Percentiles rank a stretch among this genome's conserved stretches.
phyloP scores from a whole-genome alignment of 2,888 invertebrate genomes.

The Spatulosminthurus flaviceps region DNA sequence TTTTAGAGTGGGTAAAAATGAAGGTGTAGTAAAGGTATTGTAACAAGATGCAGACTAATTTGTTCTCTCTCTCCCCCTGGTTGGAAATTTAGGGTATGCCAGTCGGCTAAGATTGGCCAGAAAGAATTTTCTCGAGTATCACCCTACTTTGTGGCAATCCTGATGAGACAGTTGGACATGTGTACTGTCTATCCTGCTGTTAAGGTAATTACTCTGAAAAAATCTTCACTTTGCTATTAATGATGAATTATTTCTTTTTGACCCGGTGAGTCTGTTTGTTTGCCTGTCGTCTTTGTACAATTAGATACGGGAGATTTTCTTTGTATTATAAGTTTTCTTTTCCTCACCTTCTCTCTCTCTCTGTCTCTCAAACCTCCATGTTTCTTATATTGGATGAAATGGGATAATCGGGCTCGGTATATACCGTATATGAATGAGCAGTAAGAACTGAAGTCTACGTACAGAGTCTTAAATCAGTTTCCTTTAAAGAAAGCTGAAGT shows the following conservation, averaged over 20 bases:
- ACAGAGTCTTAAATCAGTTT: too few species aligned
- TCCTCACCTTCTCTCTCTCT: not conserved
- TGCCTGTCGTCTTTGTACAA: not conserved
- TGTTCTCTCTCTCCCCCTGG: not conserved
- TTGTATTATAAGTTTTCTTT: not conserved
- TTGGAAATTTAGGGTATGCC: slow-evolving; percentile 56
- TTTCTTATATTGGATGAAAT: not conserved
- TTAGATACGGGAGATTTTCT: slow-evolving; percentile 7
- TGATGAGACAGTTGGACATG: slow-evolving; percentile 68
- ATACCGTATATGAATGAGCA: too few species aligned
- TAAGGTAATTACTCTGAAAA: slow-evolving; percentile 66
- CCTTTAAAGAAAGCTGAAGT: too few species aligned
- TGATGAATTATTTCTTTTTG: slow-evolving; percentile 23
- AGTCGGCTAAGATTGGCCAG: slow-evolving; percentile 60
- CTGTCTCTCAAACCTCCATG: not conserved
- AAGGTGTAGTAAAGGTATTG: too few species aligned
- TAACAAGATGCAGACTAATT: not conserved
- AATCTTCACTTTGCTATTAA: slow-evolving; percentile 19
- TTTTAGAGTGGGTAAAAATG: not conserved
- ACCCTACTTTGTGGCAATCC: slow-evolving; percentile 68
- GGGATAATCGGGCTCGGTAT: too few species aligned
- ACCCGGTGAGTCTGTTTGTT: not conserved
- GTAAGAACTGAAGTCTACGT: too few species aligned
- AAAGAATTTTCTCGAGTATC: slow-evolving; percentile 68
- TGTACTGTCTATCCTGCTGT: slow-evolving; percentile 67